These are phyloP conservation scores for Microtus montanus DNA, from an alignment of 2,113 vertebrate genomes.

Conservation along the genomic window DNA sequence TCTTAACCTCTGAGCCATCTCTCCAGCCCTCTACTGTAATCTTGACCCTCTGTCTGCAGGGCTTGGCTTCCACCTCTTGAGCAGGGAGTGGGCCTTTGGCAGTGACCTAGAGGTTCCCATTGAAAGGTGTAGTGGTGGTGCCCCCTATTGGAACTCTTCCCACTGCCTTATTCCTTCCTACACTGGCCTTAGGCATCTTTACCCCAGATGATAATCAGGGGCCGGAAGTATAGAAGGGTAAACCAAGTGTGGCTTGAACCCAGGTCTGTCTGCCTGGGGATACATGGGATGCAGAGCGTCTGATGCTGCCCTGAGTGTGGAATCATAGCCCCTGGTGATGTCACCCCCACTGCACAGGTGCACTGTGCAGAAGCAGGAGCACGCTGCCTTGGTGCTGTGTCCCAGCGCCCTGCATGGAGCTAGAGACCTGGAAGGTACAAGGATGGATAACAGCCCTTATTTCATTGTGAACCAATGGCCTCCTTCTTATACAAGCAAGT, in stretches of 20 bases:
- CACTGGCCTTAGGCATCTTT: background rate
- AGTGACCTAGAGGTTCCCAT: too few relatives aligned
- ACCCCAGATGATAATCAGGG: background rate
- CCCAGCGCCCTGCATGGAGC: background rate
- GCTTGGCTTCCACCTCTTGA: background rate
- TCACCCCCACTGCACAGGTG: too few relatives aligned
- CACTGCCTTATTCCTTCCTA: background rate
- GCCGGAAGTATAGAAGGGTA: too few relatives aligned
- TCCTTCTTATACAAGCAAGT: background rate
- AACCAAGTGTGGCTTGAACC: background rate
- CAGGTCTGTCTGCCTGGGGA: background rate
- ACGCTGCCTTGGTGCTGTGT: rapidly evolving
- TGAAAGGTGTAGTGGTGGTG: background rate
- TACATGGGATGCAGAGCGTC: background rate
- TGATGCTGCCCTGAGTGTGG: rapidly evolving
- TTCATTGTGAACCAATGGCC: rapidly evolving
- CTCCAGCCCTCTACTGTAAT: background rate
- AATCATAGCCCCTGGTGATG: rapidly evolving
- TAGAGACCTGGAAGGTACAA: background rate
- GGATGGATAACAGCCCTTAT: rapidly evolving
- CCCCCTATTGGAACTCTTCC: too few relatives aligned
- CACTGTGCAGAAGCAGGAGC: background rate
- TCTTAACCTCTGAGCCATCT: too few relatives aligned
- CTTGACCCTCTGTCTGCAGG: background rate
- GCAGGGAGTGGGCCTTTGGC: background rate